A percentile compares a stretch with the other conserved stretches of the same genome.
Conservation (phyloP, 2,113 vertebrate species). For the Electrona antarctica region DNA sequence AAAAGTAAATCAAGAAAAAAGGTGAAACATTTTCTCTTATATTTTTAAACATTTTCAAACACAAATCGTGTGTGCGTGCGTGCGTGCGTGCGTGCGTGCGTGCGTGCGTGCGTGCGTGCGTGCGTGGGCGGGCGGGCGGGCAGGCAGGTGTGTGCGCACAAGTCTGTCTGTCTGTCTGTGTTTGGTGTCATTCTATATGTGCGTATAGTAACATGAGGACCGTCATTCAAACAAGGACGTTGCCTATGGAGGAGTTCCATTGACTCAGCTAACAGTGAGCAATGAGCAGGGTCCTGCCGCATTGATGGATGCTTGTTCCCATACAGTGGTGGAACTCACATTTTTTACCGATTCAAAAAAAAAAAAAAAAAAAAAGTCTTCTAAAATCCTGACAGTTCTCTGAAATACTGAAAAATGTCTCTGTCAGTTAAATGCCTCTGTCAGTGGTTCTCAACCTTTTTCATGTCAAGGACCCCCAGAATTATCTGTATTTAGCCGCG, state of each 20-base stretch:
- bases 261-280: slow-evolving; percentile 7
- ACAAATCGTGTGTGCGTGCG: slow-evolving; percentile 12
- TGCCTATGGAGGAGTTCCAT: slow-evolving; percentile 19
- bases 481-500: too few relatives aligned
- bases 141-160: slow-evolving; percentile 23
- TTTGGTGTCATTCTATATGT: slow-evolving; percentile 9
- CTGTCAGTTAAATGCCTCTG: too few relatives aligned
- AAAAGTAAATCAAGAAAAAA: too few relatives aligned
- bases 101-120: slow-evolving; percentile 21
- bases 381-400: too few relatives aligned
- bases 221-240: slow-evolving; percentile 34
- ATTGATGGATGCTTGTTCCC: neutral
- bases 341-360: too few relatives aligned
- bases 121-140: neutral
- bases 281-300: slow-evolving; percentile 5
- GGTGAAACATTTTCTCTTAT: too few relatives aligned
- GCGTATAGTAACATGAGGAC: slow-evolving; percentile 46
- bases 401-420: too few relatives aligned
- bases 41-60: too few relatives aligned
- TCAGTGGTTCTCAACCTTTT: too few relatives aligned
- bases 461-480: too few relatives aligned
- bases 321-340: too few relatives aligned
- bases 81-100: neutral
- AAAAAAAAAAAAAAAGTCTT: too few relatives aligned
- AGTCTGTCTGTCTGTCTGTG: slow-evolving; percentile 8